A percentile compares a stretch with the other conserved stretches of the same genome.
Evolutionary conservation across 2,888 invertebrate genomes (phyloP).

Genomic region (Caenorhabditis sp.): DNA sequence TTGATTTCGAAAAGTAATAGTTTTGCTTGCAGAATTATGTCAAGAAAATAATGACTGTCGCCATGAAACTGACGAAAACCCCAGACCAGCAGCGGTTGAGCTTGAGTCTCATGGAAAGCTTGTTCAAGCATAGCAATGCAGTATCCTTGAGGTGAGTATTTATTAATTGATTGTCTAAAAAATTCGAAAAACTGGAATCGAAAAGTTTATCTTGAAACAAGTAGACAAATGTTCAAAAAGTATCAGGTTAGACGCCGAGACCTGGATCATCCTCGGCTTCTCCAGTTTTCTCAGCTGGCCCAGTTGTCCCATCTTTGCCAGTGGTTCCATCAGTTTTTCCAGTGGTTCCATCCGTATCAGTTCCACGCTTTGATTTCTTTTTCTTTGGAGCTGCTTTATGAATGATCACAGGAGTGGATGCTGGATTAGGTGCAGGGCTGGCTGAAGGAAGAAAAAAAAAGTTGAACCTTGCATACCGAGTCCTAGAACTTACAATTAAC

Average conservation of each 20-base stretch:
- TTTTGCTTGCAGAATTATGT: conserved; percentile 58
- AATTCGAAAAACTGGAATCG: too few species aligned
- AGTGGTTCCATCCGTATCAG: neutral
- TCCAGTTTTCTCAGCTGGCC: neutral
- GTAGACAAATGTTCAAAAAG: neutral
- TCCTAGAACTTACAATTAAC: too few species aligned
- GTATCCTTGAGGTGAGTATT: conserved; percentile 75
- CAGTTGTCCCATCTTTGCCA: too few species aligned
- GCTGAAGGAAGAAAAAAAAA: too few species aligned
- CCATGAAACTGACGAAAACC: conserved; percentile 78
- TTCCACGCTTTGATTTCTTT: neutral
- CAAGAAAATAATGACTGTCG: conserved; percentile 78
- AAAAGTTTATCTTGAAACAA: too few species aligned
- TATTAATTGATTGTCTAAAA: too few species aligned
- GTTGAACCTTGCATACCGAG: too few species aligned
- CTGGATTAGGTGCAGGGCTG: too few species aligned
- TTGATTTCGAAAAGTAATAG: too few species aligned
- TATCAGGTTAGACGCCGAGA: neutral
- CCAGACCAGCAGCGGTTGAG: conserved; percentile 82
- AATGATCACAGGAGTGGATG: neutral
- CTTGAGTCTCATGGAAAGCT: conserved; percentile 80
- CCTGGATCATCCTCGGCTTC: conserved; percentile 2
- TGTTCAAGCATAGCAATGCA: conserved; percentile 80
- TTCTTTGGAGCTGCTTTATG: conserved; percentile 17
- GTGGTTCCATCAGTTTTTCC: too few species aligned